Conservation (phyloP, 2,113 vertebrate species). For the Triplophysa dalaica region DNA sequence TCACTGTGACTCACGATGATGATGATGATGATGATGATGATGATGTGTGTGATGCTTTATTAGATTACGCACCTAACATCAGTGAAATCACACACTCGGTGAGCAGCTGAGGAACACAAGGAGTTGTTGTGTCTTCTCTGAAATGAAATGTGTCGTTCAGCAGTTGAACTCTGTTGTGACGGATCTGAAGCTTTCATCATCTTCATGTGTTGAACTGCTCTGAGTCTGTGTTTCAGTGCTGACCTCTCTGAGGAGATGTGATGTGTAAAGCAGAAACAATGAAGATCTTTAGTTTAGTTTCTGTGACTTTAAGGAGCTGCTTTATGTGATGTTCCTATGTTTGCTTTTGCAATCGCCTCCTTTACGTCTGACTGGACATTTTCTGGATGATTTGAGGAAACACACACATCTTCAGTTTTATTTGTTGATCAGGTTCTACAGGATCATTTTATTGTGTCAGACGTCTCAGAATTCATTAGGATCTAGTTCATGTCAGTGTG, state of each 20-base stretch:
- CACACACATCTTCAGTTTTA: too few relatives aligned
- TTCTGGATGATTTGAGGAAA: too few relatives aligned
- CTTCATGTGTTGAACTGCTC: not conserved
- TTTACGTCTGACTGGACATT: not conserved
- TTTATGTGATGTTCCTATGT: constrained; percentile 30
- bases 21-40: too few relatives aligned
- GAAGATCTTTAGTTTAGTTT: not conserved
- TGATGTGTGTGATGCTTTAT: too few relatives aligned
- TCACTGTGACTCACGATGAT: not conserved
- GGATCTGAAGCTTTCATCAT: too few relatives aligned
- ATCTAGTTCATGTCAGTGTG: constrained; percentile 25
- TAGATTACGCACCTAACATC: too few relatives aligned
- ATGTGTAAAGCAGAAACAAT: not conserved
- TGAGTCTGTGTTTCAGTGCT: not conserved
- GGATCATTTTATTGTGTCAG: not conserved
- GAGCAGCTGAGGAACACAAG: too few relatives aligned
- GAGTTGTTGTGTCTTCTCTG: too few relatives aligned
- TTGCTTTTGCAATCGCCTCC: constrained; percentile 32
- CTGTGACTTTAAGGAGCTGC: constrained; percentile 18
- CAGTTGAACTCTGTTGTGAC: too few relatives aligned
- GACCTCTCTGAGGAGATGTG: not conserved
- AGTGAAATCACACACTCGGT: too few relatives aligned
- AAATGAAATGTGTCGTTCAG: too few relatives aligned
- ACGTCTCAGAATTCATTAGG: constrained; percentile 29
- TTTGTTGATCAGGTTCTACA: too few relatives aligned